Percentiles rank a stretch among this genome's conserved stretches.
Evolutionary conservation across 2,113 vertebrate species (phyloP).

Genomic region (Ophthalmolycus amberensis): DNA sequence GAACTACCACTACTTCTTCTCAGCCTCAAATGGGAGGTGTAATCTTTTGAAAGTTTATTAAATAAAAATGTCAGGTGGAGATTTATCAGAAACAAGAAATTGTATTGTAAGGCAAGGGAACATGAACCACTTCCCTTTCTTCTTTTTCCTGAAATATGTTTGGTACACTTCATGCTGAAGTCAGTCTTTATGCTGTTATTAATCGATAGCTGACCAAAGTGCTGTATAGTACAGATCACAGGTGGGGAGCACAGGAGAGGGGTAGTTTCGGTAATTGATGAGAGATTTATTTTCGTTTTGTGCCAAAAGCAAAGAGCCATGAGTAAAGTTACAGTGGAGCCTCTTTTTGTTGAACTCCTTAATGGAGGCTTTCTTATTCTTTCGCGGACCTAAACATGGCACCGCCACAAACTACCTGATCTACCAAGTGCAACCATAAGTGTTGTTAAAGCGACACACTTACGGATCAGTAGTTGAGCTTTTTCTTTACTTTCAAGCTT

Average conservation of each 20-base stretch:
- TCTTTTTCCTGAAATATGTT: background rate
- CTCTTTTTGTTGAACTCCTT: background rate
- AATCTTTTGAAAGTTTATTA: background rate
- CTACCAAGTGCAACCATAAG: slow-evolving; percentile 8
- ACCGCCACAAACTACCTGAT: background rate
- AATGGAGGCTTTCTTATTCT: background rate
- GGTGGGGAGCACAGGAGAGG: background rate
- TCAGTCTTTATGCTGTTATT: slow-evolving; percentile 24
- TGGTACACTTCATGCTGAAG: background rate
- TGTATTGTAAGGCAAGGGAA: background rate
- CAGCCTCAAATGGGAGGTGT: background rate
- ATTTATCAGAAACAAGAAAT: background rate
- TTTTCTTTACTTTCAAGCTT: background rate
- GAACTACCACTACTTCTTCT: background rate
- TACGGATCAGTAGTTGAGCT: background rate
- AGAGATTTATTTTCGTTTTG: background rate
- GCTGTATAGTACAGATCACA: slow-evolving; percentile 6
- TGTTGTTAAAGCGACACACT: background rate
- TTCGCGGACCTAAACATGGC: slow-evolving; percentile 9
- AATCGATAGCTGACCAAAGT: slow-evolving; percentile 45
- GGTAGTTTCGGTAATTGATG: background rate
- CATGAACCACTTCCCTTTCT: background rate
- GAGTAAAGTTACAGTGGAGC: background rate
- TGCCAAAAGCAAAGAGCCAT: slow-evolving; percentile 22
- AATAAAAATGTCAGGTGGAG: background rate